Conservation (phyloP, 1,140 invertebrate genomes). For the Cryptotermes secundus region DNA sequence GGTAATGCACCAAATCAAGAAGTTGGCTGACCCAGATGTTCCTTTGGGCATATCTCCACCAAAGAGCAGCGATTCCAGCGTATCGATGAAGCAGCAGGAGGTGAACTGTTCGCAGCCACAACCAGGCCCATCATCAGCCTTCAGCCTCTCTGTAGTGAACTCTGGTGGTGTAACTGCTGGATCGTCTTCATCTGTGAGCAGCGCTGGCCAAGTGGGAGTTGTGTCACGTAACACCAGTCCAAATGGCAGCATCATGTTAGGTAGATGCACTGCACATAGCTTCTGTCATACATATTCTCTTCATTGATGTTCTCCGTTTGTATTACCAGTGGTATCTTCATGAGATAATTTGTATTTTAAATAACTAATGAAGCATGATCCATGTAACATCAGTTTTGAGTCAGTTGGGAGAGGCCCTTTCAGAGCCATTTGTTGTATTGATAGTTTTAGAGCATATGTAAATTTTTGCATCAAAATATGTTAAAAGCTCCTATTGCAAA, state of each 20-base stretch:
- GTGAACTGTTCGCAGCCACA: constrained; percentile 22
- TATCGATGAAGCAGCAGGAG: constrained; percentile 22
- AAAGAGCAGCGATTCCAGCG: constrained; percentile 43
- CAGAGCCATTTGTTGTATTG: no score
- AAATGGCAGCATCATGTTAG: constrained; percentile 28
- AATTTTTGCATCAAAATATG: no score
- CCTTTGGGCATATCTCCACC: constrained; percentile 62
- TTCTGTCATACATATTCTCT: no score
- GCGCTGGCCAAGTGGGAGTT: background rate
- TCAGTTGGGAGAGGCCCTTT: no score
- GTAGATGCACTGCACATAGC: no score
- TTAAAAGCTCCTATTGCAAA: no score
- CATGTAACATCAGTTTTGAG: no score
- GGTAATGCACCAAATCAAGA: constrained; percentile 87
- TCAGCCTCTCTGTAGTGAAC: constrained; percentile 18
- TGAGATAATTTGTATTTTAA: no score
- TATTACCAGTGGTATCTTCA: no score
- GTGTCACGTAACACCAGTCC: constrained; percentile 22
- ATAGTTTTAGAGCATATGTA: no score
- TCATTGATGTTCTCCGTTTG: no score
- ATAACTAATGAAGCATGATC: no score
- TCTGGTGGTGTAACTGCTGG: background rate
- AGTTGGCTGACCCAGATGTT: constrained; percentile 68
- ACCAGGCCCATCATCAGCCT: constrained; percentile 25
- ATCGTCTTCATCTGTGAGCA: background rate